These are phyloP conservation scores for Apteryx mantelli DNA, from an alignment of 2,113 vertebrate genomes.

Conservation along the genomic window DNA sequence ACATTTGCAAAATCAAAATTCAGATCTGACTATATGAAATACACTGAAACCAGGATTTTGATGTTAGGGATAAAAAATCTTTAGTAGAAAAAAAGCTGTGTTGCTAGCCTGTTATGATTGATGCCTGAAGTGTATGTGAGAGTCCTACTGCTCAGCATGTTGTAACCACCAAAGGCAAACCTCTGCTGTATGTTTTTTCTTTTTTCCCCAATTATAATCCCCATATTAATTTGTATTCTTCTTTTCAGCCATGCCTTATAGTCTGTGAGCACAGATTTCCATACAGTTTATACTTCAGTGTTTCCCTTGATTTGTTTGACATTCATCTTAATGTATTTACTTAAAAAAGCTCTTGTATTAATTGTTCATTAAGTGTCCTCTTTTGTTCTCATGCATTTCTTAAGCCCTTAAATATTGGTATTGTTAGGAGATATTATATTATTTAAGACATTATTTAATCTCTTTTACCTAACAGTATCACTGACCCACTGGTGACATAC, in stretches of 20 bases:
- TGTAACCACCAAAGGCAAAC: not conserved
- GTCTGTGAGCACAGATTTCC: not conserved
- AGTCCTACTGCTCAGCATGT: not conserved
- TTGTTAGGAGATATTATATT: not conserved
- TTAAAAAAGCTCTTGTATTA: not conserved
- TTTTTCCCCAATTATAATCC: not conserved
- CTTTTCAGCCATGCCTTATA: not conserved
- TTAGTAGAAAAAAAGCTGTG: not conserved
- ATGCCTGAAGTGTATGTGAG: not conserved
- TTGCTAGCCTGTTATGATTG: not conserved
- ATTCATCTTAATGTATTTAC: not conserved
- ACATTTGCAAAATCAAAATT: not conserved
- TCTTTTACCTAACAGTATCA: not conserved
- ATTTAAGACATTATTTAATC: not conserved
- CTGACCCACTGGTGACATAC: not conserved
- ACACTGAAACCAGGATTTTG: not conserved
- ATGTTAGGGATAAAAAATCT: not conserved
- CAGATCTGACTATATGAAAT: not conserved
- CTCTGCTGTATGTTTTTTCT: not conserved
- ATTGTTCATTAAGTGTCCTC: not conserved
- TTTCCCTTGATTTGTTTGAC: not conserved
- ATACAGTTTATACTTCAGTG: not conserved
- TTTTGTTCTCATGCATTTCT: not conserved
- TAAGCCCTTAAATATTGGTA: not conserved
- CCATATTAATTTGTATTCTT: not conserved